Evolutionary conservation across 2,797 vertebrate genomes (phyloP), one percentile per base, ranked within the genome.

Genomic region (Pantherophis vulpinus): DNA sequence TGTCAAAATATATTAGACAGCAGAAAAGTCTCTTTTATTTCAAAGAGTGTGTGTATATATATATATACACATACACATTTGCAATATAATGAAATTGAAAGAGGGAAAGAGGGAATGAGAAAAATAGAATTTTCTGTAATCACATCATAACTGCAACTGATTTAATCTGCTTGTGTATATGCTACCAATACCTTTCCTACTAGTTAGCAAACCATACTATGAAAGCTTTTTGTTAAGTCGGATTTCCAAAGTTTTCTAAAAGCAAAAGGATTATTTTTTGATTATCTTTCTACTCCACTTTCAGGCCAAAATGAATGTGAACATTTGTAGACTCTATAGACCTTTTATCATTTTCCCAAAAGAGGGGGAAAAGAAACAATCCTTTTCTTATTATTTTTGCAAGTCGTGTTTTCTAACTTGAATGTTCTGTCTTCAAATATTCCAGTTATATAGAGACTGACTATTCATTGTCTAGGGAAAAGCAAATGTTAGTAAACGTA

Each of bases 1-100:
- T 97, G 96, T 96, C 96, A 96, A 97, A 96, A 95, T 96, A 96
- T 61, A 27, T 61, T 61, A 60, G 2, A 25, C 7, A 61, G 9
- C 60, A 61, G 9, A 61, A 27, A 60, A 10, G 20, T 25, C 8
- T 60, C 59, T 23, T 60, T 60, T 23, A 23, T 59, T 60, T 60
- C 23, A 60, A 25, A 1, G 58, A 7, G 55, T 56, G 54, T 55
- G 42, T 42, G 42, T 42, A 3, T 42, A 0, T 42, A 3, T 42
- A 42, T 32, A 32, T 32, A 32, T 32, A 58, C 16, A 58, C 1
- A 58, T 0, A 56, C 56, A 56, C 56, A 12, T 2, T 59, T 59
- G 58, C 6, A 59, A 60, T 23, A 25, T 60, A 25, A 61, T 61
- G 60, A 61, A 27, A 61, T 61, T 61, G 60, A 61, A 61, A 61